Base-by-base conservation (phyloP, 2,797 vertebrate genomes). In the Avahi laniger region DNA sequence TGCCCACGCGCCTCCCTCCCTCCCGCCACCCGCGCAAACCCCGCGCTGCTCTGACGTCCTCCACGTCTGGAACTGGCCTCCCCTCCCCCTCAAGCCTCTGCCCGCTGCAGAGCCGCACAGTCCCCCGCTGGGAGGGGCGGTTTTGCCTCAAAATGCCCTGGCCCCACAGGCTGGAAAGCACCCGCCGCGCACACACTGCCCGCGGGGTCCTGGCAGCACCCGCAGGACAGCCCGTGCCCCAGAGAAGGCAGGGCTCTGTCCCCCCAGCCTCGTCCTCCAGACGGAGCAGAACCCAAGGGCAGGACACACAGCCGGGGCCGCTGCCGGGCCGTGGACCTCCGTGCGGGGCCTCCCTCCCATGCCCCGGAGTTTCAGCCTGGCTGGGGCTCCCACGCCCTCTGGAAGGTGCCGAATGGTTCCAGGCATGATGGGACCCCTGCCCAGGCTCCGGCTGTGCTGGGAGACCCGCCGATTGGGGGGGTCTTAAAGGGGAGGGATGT, bases 171-270 rank as follows among this genome's bases (percentile, higher is more conserved):
- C 41, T 6, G 17, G 30, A 20, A 26, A 22, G 30, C 2, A 17
- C 38, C 24, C 11, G 8, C 38, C 18, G 0, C 2, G 24, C 26
- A 18, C 30, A 4, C 0, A 14, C 63, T n/a, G 33, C 63, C 63
- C 3, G 1, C 7, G 7, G 30, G 5, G 89, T 35, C n/a, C 38
- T 8, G 2, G 18, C 3, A 20, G 3, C 5, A 1, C 59, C 67
- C 2, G 0, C 10, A 4, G 38, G 43, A n/a, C 4, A 50, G 35
- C 10, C 2, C 7, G 9, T 0, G 0, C 35, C n/a, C 57, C 33
- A 0, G 10, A 30, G 67, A 50, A 6, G 41, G 41, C 13, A 2
- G 9, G 0, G 28, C 28, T 43, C 54, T 0, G 43, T 1, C 24
- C 33, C 18, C 63, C 26, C 33, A 3, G 2, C 1, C 0, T 61